Evolutionary conservation across 2,888 invertebrate species (phyloP), one percentile per base, ranked within the genome.

Genomic region (Lamellibrachia satsuma): DNA sequence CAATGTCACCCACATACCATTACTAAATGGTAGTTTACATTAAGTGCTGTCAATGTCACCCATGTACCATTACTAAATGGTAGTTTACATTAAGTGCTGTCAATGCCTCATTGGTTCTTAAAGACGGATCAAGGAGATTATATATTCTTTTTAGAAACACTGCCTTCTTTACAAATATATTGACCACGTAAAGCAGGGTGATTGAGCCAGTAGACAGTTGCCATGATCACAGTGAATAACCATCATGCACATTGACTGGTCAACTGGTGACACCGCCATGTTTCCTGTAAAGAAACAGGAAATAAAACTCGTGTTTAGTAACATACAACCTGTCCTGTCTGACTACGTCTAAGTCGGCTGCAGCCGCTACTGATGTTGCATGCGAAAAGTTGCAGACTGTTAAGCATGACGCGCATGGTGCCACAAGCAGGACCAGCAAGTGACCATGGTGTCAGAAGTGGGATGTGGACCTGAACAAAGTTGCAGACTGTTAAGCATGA

Each of bases 281-380:
- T 75, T 75, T 75, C 75, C 75, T 75, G 75, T 75, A 75, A 75
- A 75, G 75, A 75, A 75, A 75, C 75, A 75, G 75, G 75, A 75
- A 75, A 75, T 6, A 75, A 3, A 75, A 75, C 75, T 6, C 22
- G n/a, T 22, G 75, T 75, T 75, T 75, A 75, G 75, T 75, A 22
- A 75, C 75, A 75, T 15, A 11, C 75, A 75, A 75, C 22, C 75
- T 22, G 75, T 22, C 15, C 22, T 75, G 75, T 75, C 22, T 75
- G 75, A n/a, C 75, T 75, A 75, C 75, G 6, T 75, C 75, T 22
- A 75, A 75, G 75, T 75, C 75, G 6, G 75, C 22, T 75, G 75
- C 75, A 6, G 75, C 75, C 75, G 22, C 75, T 75, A 75, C 75
- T n/a, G 22, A 75, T n/a, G 15, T 22, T 15, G 22, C 75, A 75